Conservation (phyloP, 2,888 invertebrate genomes). For the Pecten maximus region DNA sequence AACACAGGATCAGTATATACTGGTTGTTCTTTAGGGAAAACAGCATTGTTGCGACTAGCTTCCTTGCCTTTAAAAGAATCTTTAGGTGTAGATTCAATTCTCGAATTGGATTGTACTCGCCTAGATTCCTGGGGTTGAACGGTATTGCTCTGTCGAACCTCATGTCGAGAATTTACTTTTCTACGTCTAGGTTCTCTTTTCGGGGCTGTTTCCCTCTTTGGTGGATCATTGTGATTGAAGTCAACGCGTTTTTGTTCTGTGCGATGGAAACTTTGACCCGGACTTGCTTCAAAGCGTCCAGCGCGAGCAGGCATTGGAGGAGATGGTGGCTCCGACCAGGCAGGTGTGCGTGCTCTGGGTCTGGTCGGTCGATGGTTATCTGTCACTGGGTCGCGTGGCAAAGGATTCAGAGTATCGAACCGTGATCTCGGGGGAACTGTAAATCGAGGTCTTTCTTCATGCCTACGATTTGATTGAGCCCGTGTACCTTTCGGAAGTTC, state of each 20-base stretch:
- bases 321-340: neutral
- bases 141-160: neutral
- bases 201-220: neutral
- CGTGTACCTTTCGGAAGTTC: neutral
- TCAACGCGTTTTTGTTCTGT: neutral
- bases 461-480: neutral
- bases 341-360: neutral
- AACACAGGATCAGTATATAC: neutral
- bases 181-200: neutral
- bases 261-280: neutral
- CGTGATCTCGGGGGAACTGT: neutral
- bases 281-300: neutral
- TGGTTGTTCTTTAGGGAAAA: neutral
- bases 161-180: neutral
- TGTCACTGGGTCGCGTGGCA: neutral
- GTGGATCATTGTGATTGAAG: neutral
- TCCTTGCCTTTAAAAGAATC: neutral
- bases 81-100: neutral
- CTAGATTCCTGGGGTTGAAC: neutral
- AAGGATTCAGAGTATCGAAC: neutral
- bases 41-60: neutral
- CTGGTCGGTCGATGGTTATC: neutral
- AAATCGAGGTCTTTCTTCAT: neutral
- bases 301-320: neutral
- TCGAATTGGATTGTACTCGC: neutral